Evolutionary conservation across 1,140 invertebrate genomes (phyloP), one percentile per base, ranked within the genome.

Genomic region (Maconellicoccus hirsutus): DNA sequence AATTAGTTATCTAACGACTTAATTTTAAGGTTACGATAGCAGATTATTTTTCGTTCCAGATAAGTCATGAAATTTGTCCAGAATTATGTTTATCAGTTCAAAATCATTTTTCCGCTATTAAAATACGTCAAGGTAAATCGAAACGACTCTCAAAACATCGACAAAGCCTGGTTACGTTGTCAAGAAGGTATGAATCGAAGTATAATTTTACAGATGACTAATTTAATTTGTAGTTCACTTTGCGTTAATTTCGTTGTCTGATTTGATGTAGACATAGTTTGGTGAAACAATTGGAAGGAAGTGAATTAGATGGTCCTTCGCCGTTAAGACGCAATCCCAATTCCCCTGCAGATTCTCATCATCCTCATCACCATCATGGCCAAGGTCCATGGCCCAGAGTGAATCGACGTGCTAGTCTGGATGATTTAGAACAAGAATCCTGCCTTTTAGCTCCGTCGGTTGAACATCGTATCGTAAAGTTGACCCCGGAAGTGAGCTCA

Each of bases 51-150:
- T 14, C 2, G 66, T 74, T 75, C 1, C 75, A 93, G 89, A 82
- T 92, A 63, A 85, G 86, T 76, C 88, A 90, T 71, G 92, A 94
- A 76, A 85, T 89, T 77, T 91, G 90, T 76, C 89, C 90, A 0
- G 87, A 91, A 76, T 79, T 95, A 61, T 87, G 88, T 14, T 86
- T 90, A 73, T 86, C 89, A 0, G 83, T 94, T 52, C 89, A 92
- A 79, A 94, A 94, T 81, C 91, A 95, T 80, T 94, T 95, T 80
- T 84, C 89, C 71, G 87, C 92, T 3, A 92, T 94, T 72, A 86
- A 90, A 78, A 86, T 92, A 73, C 81, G 89, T 14, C 83, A 84
- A 59, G 88, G 87, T 19, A 86, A 86, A 75, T 84, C 84, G 3
- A 81, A 82, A 72, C 83, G 86, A n/a, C 85, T 86, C 73, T 89